Evolutionary conservation across 2,888 invertebrate genomes (phyloP), one percentile per base, ranked within the genome.

Genomic region (Meiosimyza decipiens): DNA sequence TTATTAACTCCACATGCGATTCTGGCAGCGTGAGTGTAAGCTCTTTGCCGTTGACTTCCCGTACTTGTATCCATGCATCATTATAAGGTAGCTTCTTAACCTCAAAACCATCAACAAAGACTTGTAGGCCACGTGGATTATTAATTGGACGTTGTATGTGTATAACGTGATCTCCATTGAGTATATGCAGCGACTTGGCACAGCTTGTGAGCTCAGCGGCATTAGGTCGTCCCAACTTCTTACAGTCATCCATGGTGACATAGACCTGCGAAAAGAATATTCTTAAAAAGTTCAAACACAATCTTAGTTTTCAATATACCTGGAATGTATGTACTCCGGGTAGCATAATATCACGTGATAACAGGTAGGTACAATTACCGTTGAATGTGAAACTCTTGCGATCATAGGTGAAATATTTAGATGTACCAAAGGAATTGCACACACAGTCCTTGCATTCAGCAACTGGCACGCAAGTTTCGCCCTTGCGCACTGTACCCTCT

Each of bases 341-440:
- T 0, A 88, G 82, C 57, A 89, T 88, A 64, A 89, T 87, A 84
- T 93, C 92, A 50, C 93, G 87, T 0, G 95, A 92, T 68, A 95
- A 90, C 47, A 95, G 88, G 83, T 95, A 96, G 0, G 94, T 94
- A 84, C 97, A 97, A 84, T 94, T 94, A 6, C 94, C 95, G 77
- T 93, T 91, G 85, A 94, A 93, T 0, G 93, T 93, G 78, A 93
- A 92, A 80, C 93, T 92, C 75, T 90, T 91, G 28, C 92, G 91
- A 83, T 97, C 96, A 82, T 95, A 97, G 47, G 94, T 94, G 73
- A 92, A 89, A 85, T 94, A 95, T 81, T 95, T 93, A 0, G 95
- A 92, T 67, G 93, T 91, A 0, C 95, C 95, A 91, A 28, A 28
- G 0, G 94, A 92, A 78, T 92, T 91, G 28, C 3, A 28, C 0